Evolutionary conservation across 2,113 vertebrate genomes (phyloP), one percentile per base, ranked within the genome.

Genomic region (Fulmarus glacialis): DNA sequence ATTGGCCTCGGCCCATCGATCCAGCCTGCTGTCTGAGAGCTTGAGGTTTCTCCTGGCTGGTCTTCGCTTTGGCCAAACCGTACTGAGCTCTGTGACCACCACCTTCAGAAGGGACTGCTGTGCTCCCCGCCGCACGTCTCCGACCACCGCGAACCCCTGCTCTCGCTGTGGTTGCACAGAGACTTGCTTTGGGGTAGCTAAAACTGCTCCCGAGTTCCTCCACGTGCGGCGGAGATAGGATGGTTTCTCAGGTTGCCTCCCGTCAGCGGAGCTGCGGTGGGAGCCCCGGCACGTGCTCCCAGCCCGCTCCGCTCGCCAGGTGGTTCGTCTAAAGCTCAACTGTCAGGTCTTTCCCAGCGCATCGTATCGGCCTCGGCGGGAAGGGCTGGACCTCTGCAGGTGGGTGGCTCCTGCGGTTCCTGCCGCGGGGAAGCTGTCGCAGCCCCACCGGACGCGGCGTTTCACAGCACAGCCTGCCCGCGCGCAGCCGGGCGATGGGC

Each of bases 331-430:
- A 20, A 7, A 64, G 3, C 55, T 19, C 64, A 56, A 0, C 36
- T 11, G n/a, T 1, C 26, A 13, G 59, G 2, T 64, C 34, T 22
- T 52, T 5, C 19, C 45, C 78, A 40, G 40, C 40, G 40, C 40
- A 0, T 53, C 0, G 0, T 27, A 2, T 5, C 2, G 5, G 0
- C 12, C 12, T 20, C 15, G 2, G 20, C 3, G 5, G 67, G 53
- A 11, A 12, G 20, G 64, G 45, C 73, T 11, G 82, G n/a, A 36
- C 12, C 45, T 56, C 32, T 6, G 27, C 5, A 5, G 45, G 32
- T 30, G 70, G 36, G 5, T 8, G 80, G 40, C 2, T 80, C 32
- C 80, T 38, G 66, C 27, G 11, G 23, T 9, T 42, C 59, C 58
- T 30, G 58, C 45, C 8, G 2, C 17, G 9, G 45, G 21, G 83